Base-by-base conservation (phyloP, 2,888 invertebrate genomes). In the Drosophila longiperda region DNA sequence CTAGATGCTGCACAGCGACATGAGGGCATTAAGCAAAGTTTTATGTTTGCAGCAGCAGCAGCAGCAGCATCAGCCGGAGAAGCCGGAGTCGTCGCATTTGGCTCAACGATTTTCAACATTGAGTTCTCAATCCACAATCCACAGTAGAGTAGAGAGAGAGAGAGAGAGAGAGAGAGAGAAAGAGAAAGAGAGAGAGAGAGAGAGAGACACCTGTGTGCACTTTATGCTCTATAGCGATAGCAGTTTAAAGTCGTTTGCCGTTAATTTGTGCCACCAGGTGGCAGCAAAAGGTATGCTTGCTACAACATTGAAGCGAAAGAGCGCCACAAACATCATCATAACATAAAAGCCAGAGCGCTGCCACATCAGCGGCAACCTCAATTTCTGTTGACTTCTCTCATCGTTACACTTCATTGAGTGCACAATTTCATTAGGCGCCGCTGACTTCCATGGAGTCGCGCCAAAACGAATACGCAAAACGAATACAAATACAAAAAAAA, bases 341-440 rank as follows among this genome's bases (percentile, higher is more conserved):
- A 58, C 69, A 78, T 80, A 77, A 83, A 73, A 78, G 63, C 64
- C 80, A 82, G 74, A 78, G 63, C 64, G 80, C 53, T 70, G 66
- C 77, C 77, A 80, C 75, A 85, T 75, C 78, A 73, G 64, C 63
- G 67, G 52, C 69, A 78, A 76, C 83, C 88, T 82, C 75, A 82
- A 83, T 90, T 86, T 86, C 72, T 80, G 89, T 74, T 87, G 89
- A 87, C 90, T 87, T 90, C 80, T 78, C 76, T 83, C 90, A 73
- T 86, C 90, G 82, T 83, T 75, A 83, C 90, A 75, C 87, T 88
- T 90, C 82, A 87, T 87, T 87, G 87, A 88, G 78, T 87, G 87
- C 87, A 87, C 87, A 87, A 87, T 87, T 87, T 87, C 87, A 87
- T 87, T 90, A 88, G 73, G 80, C 79, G 77, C 73, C 66, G 50